A percentile compares a stretch with the other conserved stretches of the same genome.
Conservation (phyloP, 2,113 vertebrate genomes). For the Lepus timidus region DNA sequence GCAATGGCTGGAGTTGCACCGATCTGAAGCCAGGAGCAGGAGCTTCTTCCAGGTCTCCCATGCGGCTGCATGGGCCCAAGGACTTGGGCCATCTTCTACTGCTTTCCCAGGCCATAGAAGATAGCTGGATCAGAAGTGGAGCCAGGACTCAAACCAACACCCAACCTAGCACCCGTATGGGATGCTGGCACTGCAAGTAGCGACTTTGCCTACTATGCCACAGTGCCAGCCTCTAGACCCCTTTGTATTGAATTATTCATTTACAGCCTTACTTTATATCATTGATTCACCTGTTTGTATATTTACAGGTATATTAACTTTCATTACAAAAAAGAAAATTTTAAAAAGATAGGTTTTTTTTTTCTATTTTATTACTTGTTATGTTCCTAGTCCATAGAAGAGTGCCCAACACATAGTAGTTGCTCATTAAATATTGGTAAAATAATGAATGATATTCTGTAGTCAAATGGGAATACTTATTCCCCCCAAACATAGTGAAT, state of each 20-base stretch:
- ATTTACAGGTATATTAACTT: neutral
- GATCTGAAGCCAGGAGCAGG: too few relatives aligned
- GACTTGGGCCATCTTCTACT: too few relatives aligned
- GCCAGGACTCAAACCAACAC: too few relatives aligned
- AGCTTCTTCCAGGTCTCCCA: too few relatives aligned
- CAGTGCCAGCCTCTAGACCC: neutral
- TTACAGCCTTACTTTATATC: neutral
- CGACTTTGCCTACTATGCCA: too few relatives aligned
- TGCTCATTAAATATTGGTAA: neutral
- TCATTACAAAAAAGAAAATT: neutral
- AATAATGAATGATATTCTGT: neutral
- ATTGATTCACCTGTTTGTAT: neutral
- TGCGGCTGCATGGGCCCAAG: too few relatives aligned
- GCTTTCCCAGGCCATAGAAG: too few relatives aligned
- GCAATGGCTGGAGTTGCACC: too few relatives aligned
- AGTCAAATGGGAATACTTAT: conserved; percentile 14
- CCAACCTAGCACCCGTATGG: too few relatives aligned
- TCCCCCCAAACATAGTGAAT: neutral
- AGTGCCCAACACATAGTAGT: neutral
- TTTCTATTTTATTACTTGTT: conserved; percentile 10
- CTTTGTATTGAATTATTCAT: neutral
- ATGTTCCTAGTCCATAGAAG: neutral
- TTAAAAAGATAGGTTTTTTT: neutral
- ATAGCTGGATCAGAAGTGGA: too few relatives aligned
- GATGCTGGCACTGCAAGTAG: too few relatives aligned